Evolutionary conservation across 2,888 invertebrate genomes (phyloP).

Genomic region (Alviniconcha strummeri): DNA sequence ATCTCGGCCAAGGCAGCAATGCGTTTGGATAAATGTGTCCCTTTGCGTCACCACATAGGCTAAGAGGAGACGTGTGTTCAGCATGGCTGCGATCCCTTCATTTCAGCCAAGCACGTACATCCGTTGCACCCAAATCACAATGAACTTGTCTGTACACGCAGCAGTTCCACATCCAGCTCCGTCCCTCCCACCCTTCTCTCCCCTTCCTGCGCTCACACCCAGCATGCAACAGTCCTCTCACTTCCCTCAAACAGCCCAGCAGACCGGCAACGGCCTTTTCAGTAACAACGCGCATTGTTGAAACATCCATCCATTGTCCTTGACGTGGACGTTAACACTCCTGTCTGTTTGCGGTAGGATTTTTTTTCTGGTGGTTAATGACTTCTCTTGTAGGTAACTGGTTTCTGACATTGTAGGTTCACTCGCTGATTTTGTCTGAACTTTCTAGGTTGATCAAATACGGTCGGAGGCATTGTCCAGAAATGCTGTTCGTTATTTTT

Average conservation of each 20-base stretch:
- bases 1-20: background rate
- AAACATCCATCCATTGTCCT: background rate
- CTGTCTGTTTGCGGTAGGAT: background rate
- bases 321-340: background rate
- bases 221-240: background rate
- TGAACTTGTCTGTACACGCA: slow-evolving; percentile 15
- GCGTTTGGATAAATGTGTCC: no score
- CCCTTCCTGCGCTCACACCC: background rate
- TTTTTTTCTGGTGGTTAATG: background rate
- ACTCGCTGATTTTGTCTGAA: no score
- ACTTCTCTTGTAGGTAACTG: background rate
- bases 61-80: no score
- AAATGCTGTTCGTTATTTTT: no score
- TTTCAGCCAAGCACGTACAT: background rate
- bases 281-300: background rate
- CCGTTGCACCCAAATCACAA: background rate
- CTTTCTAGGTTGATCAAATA: no score
- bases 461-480: no score
- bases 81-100: background rate
- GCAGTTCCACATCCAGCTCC: slow-evolving; percentile 12
- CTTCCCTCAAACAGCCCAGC: background rate
- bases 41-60: no score
- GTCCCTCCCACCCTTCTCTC: background rate
- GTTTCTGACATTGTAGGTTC: background rate
- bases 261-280: no score